Percentiles rank a stretch among this genome's conserved stretches.
Conservation (phyloP, 1,140 invertebrate species). For the Elymnias hypermnestra region DNA sequence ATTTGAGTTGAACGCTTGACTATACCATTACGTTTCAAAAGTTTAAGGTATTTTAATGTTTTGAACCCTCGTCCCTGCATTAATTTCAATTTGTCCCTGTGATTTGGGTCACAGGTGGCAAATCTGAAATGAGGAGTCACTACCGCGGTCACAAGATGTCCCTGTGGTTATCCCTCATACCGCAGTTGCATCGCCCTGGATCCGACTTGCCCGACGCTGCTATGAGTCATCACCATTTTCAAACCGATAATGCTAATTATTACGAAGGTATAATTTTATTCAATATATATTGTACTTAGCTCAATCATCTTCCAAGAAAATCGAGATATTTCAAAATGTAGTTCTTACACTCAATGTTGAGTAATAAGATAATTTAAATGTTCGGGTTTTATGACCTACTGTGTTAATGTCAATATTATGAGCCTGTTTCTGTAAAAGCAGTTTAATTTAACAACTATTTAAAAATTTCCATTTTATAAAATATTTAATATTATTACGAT, state of each 20-base stretch:
- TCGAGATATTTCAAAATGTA: too few species aligned
- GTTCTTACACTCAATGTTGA: too few species aligned
- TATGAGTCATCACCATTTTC: constrained; percentile 89
- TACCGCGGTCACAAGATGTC: constrained; percentile 94
- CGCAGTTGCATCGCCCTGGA: constrained; percentile 88
- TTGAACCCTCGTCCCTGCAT: background rate
- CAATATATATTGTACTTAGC: background rate
- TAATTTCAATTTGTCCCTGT: constrained; percentile 18
- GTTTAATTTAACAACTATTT: too few species aligned
- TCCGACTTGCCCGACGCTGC: constrained; percentile 76
- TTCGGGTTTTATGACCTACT: too few species aligned
- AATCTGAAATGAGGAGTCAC: constrained; percentile 87
- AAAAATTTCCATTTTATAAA: too few species aligned
- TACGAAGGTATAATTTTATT: constrained; percentile 47
- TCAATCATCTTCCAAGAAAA: background rate
- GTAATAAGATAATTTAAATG: too few species aligned
- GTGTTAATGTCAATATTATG: too few species aligned
- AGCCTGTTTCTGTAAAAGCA: too few species aligned
- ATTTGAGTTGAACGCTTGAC: background rate
- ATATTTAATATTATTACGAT: too few species aligned
- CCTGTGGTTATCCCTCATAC: constrained; percentile 93
- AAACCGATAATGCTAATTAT: constrained; percentile 75
- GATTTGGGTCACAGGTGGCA: constrained; percentile 76
- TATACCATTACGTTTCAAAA: background rate
- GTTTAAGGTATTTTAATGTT: background rate